Percentiles rank a stretch among this genome's conserved stretches.
phyloP scores from a whole-genome alignment of 2,113 vertebrate genomes.

The Aegotheles bennettii region DNA sequence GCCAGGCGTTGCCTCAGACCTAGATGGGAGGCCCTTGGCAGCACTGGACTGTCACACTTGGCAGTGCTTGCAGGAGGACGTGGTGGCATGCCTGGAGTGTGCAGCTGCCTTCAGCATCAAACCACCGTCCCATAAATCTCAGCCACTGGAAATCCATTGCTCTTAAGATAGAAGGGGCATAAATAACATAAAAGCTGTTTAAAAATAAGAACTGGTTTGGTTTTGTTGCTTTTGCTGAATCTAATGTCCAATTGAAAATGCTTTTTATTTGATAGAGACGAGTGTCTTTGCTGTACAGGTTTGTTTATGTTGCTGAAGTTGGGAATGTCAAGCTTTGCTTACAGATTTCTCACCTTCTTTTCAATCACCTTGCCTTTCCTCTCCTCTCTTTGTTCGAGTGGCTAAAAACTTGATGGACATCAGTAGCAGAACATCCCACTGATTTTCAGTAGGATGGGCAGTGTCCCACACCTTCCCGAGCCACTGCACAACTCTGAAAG shows the following conservation, averaged over 20 bases:
- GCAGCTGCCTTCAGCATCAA: not conserved
- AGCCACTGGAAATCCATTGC: rapidly evolving
- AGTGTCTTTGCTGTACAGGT: not conserved
- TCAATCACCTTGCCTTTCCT: not conserved
- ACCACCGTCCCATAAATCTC: not conserved
- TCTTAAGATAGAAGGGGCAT: not conserved
- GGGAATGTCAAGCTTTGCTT: not conserved
- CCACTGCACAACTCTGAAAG: not conserved
- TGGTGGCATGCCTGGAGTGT: not conserved
- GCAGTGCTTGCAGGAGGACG: not conserved
- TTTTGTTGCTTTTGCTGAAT: not conserved
- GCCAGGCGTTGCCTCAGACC: not conserved
- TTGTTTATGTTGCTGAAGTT: not conserved
- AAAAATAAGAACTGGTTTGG: not conserved
- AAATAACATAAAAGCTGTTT: not conserved
- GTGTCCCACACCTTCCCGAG: not conserved
- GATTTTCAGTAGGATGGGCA: not conserved
- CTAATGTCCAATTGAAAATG: not conserved
- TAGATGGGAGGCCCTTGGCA: not conserved
- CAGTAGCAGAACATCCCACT: not conserved
- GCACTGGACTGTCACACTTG: not conserved
- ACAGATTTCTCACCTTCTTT: not conserved
- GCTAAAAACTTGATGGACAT: not conserved
- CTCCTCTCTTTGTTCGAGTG: not conserved
- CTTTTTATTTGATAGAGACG: not conserved